Evolutionary conservation across 2,888 invertebrate species (phyloP).

Genomic region (Beris morrisii): DNA sequence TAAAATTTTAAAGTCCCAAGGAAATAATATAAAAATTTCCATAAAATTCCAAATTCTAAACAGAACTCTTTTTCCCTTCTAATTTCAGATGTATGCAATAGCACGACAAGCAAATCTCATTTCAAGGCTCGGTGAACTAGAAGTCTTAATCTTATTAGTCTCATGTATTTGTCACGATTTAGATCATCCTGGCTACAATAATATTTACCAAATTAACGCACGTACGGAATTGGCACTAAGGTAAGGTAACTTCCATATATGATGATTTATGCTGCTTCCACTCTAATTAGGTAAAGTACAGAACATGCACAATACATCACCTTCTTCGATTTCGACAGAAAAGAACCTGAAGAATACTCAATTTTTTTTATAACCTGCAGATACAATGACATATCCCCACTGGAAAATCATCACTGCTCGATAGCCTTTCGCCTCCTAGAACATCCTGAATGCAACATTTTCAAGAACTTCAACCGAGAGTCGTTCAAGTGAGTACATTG

Average conservation of each 20-base stretch:
- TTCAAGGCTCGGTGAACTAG: conserved; percentile 70
- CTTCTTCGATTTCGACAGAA: background rate
- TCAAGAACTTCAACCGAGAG: conserved; percentile 66
- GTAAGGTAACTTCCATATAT: conserved; percentile 42
- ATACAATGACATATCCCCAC: conserved; percentile 82
- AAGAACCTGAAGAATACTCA: background rate
- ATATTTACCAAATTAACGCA: conserved; percentile 81
- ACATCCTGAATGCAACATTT: conserved; percentile 78
- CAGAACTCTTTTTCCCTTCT: background rate
- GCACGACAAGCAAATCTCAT: conserved; percentile 72
- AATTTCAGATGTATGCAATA: conserved; percentile 77
- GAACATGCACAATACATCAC: no score
- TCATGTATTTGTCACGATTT: conserved; percentile 82
- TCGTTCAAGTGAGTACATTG: conserved; percentile 60
- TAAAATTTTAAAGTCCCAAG: no score
- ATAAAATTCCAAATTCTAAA: no score
- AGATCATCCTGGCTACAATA: conserved; percentile 77
- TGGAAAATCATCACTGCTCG: conserved; percentile 86
- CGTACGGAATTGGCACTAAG: conserved; percentile 79
- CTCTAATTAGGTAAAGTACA: no score
- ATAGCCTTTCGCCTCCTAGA: conserved; percentile 80
- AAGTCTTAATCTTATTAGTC: conserved; percentile 74
- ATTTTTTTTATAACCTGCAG: conserved; percentile 42
- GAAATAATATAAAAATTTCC: no score
- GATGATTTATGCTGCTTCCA: conserved; percentile 4